Percentiles rank a stretch among this genome's conserved stretches.
Conservation (phyloP, 1,140 invertebrate genomes). For the Drosophila leontia region DNA sequence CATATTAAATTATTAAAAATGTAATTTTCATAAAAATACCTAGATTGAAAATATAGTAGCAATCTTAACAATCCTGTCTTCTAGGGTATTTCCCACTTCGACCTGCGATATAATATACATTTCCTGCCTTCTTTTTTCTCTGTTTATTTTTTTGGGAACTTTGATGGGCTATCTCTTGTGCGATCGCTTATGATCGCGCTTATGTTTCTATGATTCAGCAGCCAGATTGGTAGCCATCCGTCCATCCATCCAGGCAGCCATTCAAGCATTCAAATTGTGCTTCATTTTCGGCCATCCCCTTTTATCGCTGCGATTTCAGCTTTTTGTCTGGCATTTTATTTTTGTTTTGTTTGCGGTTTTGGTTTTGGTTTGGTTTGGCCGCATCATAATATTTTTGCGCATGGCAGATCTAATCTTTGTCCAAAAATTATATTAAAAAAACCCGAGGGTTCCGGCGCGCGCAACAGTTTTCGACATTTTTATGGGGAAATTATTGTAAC, state of each 20-base stretch:
- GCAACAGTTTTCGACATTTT: constrained; percentile 74
- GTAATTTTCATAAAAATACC: background rate
- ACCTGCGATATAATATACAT: rapidly evolving
- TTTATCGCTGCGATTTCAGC: constrained; percentile 23
- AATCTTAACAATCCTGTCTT: rapidly evolving
- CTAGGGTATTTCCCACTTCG: background rate
- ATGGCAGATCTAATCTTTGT: constrained; percentile 80
- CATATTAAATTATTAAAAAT: background rate
- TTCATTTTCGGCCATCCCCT: constrained; percentile 46
- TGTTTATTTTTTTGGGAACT: constrained; percentile 27
- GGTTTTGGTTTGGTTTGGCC: constrained; percentile 32
- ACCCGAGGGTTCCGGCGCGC: constrained; percentile 56
- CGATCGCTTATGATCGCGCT: constrained; percentile 76
- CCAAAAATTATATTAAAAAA: constrained; percentile 18
- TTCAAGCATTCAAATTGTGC: constrained; percentile 36
- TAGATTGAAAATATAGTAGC: background rate
- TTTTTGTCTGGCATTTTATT: constrained; percentile 39
- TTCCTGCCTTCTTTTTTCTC: constrained; percentile 15
- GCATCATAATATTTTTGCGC: constrained; percentile 82
- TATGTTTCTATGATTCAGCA: constrained; percentile 81
- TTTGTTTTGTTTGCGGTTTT: constrained; percentile 55
- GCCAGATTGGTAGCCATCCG: constrained; percentile 70
- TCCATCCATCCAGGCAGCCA: constrained; percentile 48
- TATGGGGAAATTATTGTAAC: constrained; percentile 82
- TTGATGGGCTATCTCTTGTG: constrained; percentile 62